A percentile compares a stretch with the other conserved stretches of the same genome.
These are phyloP conservation scores for Pandemis cinnamomeana DNA, from an alignment of 2,888 invertebrate species.

Conservation along the genomic window DNA sequence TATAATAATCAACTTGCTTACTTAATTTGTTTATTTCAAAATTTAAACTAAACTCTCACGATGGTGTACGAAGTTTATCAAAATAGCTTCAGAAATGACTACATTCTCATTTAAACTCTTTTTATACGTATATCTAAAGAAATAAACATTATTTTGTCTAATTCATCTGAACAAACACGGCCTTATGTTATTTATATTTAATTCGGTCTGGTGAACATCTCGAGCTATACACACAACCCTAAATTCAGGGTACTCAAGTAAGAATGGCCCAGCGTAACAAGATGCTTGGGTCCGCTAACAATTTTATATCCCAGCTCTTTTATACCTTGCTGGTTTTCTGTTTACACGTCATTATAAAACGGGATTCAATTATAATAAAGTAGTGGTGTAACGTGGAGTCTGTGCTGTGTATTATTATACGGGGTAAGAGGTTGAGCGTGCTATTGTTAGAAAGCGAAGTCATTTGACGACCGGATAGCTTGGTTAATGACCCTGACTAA, in stretches of 20 bases:
- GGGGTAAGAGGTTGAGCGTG: too few relatives aligned
- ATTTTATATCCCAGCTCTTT: conserved; percentile 16
- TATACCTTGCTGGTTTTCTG: neutral
- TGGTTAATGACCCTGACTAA: too few relatives aligned
- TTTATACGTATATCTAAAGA: too few relatives aligned
- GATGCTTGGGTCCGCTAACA: conserved; percentile 22
- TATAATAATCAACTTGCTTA: too few relatives aligned
- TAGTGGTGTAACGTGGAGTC: conserved; percentile 2
- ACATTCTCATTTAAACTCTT: too few relatives aligned
- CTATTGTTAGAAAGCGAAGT: too few relatives aligned
- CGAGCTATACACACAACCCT: conserved; percentile 44
- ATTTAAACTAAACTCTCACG: too few relatives aligned
- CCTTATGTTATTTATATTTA: conserved; percentile 71
- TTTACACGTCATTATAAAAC: conserved; percentile 29
- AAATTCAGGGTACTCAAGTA: conserved; percentile 25
- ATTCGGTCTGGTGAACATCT: conserved; percentile 57
- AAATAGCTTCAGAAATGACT: too few relatives aligned
- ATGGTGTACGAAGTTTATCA: too few relatives aligned
- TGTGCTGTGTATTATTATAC: too few relatives aligned
- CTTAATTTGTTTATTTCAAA: too few relatives aligned
- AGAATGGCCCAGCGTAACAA: conserved; percentile 36
- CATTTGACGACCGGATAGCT: too few relatives aligned
- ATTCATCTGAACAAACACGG: conserved; percentile 47
- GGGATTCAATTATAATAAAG: conserved; percentile 19
- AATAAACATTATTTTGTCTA: conserved; percentile 45